phyloP scores from a whole-genome alignment of 2,113 vertebrate genomes.

The Thymallus thymallus region DNA sequence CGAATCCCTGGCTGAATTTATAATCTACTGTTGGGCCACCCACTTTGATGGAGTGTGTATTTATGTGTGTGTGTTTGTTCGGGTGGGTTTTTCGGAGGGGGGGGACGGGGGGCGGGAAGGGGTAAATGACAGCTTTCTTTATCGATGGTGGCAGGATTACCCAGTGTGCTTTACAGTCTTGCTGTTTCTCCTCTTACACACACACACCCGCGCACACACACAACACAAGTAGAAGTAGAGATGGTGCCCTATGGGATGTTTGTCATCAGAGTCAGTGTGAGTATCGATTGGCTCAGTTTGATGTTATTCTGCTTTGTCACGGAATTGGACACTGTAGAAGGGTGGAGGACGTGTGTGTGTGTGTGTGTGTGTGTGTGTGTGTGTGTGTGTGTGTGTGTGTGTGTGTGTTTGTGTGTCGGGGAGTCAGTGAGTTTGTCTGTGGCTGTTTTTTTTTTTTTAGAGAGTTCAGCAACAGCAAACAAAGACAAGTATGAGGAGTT shows the following conservation, averaged over 20 bases:
- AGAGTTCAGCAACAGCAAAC: too few species aligned
- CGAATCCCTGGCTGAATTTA: background rate
- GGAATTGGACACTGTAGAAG: background rate
- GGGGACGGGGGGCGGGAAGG: background rate
- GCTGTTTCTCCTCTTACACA: background rate
- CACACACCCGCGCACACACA: background rate
- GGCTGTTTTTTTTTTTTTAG: background rate
- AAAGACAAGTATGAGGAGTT: too few species aligned
- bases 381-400: background rate
- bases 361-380: background rate
- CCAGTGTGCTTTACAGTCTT: background rate
- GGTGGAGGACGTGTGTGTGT: background rate
- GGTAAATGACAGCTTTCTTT: background rate
- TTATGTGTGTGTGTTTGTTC: slow-evolving; percentile 3
- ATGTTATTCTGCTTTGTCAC: slow-evolving; percentile 1
- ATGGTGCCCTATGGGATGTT: background rate
- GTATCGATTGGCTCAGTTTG: slow-evolving; percentile 3
- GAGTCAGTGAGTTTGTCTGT: background rate
- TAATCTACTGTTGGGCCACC: too few species aligned
- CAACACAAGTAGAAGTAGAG: background rate
- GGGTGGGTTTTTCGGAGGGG: too few species aligned
- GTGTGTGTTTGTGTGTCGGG: background rate
- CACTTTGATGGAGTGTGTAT: background rate
- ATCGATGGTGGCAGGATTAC: background rate
- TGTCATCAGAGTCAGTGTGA: background rate